Conservation (phyloP, 2,113 vertebrate genomes). For the Coptodon bakossiorum region DNA sequence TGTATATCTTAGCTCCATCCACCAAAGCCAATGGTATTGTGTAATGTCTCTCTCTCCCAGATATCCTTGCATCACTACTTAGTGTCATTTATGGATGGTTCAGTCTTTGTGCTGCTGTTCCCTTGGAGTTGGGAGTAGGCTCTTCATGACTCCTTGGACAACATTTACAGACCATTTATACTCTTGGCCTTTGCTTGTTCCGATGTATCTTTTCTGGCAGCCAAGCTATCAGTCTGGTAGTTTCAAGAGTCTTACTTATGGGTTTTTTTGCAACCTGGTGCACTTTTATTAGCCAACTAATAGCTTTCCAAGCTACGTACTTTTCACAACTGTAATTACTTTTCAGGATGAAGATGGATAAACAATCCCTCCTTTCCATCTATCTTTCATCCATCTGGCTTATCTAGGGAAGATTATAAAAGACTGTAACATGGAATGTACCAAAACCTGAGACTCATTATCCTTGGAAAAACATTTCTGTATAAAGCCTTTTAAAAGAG, state of each 20-base stretch:
- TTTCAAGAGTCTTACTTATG: neutral
- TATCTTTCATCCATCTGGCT: neutral
- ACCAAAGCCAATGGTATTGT: neutral
- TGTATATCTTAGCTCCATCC: neutral
- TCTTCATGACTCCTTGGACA: neutral
- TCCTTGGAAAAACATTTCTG: neutral
- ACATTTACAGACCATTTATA: neutral
- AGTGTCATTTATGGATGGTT: neutral
- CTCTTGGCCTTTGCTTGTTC: neutral
- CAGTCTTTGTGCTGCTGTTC: neutral
- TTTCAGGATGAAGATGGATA: neutral
- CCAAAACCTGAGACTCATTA: neutral
- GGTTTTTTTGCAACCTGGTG: neutral
- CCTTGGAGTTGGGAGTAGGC: neutral
- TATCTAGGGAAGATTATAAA: neutral
- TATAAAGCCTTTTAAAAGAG: conserved; percentile 26
- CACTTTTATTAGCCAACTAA: neutral
- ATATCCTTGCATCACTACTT: neutral
- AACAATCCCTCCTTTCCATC: neutral
- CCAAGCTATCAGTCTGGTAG: neutral
- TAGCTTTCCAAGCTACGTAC: neutral
- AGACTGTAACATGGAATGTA: neutral
- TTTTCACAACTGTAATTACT: neutral
- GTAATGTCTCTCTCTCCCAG: neutral
- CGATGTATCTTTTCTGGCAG: neutral